A percentile compares a stretch with the other conserved stretches of the same genome.
phyloP scores from a whole-genome alignment of 2,797 vertebrate genomes.

The Lithobates sylvaticus region DNA sequence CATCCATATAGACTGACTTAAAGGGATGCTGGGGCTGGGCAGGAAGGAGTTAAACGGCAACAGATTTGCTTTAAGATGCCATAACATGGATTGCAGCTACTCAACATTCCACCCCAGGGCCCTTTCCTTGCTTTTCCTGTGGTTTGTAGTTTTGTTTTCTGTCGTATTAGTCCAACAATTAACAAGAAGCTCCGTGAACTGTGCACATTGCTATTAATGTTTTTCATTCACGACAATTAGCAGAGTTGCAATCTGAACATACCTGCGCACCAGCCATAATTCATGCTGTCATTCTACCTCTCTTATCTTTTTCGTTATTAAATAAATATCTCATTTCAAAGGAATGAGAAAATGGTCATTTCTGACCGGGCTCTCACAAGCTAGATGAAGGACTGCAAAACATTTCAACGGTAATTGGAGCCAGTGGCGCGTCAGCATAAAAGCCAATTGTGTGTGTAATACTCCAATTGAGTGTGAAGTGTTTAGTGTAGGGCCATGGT shows the following conservation, averaged over 20 bases:
- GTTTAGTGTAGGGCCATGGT: slow-evolving; percentile 27
- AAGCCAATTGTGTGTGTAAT: slow-evolving; percentile 56
- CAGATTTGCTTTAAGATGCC: too few species aligned
- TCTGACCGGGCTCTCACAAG: slow-evolving; percentile 15
- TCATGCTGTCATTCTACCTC: slow-evolving; percentile 6
- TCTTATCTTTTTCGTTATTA: slow-evolving; percentile 25
- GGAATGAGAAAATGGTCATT: slow-evolving; percentile 20
- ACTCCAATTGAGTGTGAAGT: slow-evolving; percentile 54
- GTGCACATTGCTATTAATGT: background rate
- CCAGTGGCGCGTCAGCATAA: slow-evolving; percentile 49
- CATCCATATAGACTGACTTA: too few species aligned
- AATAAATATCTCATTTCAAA: slow-evolving; percentile 31
- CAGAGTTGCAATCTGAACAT: slow-evolving; percentile 2
- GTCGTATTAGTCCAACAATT: slow-evolving; percentile 2
- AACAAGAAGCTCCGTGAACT: background rate
- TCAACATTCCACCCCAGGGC: too few species aligned
- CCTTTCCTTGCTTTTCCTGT: too few species aligned
- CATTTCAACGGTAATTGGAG: slow-evolving; percentile 51
- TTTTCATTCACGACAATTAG: background rate
- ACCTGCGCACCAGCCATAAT: background rate
- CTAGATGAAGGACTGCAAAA: slow-evolving; percentile 1
- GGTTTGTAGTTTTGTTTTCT: background rate
- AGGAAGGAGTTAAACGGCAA: too few species aligned
- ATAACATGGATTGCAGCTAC: too few species aligned
- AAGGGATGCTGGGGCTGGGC: too few species aligned